These are phyloP conservation scores for Acrocephalus kingi DNA, from an alignment of 2,113 vertebrate genomes.

Conservation along the genomic window DNA sequence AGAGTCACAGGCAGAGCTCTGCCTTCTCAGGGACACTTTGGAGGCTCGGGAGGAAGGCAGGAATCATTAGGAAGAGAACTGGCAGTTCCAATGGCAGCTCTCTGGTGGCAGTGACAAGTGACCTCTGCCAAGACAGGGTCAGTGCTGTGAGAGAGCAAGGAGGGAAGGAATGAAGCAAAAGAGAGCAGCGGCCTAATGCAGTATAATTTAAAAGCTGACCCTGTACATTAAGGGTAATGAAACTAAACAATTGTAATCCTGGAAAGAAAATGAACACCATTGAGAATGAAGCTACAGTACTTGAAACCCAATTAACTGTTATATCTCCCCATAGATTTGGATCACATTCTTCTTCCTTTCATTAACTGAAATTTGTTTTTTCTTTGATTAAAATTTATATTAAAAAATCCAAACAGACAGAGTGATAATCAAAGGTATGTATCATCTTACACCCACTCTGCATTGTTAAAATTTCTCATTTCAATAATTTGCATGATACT, in stretches of 20 bases:
- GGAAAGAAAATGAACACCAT: slow-evolving; percentile 45
- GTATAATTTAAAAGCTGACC: slow-evolving; percentile 45
- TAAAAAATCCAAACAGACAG: slow-evolving; percentile 8
- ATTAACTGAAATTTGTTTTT: slow-evolving; percentile 32
- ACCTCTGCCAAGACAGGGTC: slow-evolving; percentile 15
- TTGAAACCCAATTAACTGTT: slow-evolving; percentile 67
- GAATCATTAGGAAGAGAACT: neutral
- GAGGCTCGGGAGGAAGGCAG: neutral
- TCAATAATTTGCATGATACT: neutral
- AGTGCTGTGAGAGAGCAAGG: neutral
- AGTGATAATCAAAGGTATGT: slow-evolving; percentile 5
- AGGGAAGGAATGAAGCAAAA: neutral
- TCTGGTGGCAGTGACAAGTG: neutral
- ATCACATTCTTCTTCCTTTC: slow-evolving; percentile 24
- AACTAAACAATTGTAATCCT: slow-evolving; percentile 43
- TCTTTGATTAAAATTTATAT: slow-evolving; percentile 63
- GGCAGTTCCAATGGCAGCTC: neutral
- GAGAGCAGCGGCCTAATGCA: neutral
- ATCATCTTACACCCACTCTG: neutral
- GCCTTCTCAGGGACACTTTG: neutral
- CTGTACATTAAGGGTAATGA: slow-evolving; percentile 44
- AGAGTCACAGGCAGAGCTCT: neutral
- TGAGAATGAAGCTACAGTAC: slow-evolving; percentile 17
- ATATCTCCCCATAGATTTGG: slow-evolving; percentile 12
- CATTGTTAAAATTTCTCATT: slow-evolving; percentile 31